Base-by-base conservation (phyloP, 2,797 vertebrate species). In the Cyprinodon diabolis region DNA sequence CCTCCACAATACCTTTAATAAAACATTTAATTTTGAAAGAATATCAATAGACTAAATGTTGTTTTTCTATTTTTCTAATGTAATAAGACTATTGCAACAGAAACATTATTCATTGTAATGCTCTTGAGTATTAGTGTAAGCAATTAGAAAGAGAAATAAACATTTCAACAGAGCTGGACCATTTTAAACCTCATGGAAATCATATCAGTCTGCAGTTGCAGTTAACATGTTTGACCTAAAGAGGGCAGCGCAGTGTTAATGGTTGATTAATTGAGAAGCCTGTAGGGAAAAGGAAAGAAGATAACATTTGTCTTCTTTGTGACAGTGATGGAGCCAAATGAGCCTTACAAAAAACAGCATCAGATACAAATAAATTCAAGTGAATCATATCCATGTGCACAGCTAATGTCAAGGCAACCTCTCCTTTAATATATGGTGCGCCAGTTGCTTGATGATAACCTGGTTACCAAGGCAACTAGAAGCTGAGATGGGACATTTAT, bases 381-480 rank as follows among this genome's bases (percentile, higher is more conserved):
- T 62, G 48, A 6, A 40, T 40, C 55, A 71, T n/a, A 14, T 37
- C 19, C 40, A 66, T 60, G 63, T 56, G 48, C 67, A 76, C 72
- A 71, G 57, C 17, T 47, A 83, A 71, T 68, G 74, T 83, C 80
- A 72, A 68, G 76, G 77, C 66, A 84, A 80, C 82, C 51, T n/a
- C 72, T 81, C 62, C 56, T 43, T 62, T 78, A 52, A 68, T 74
- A 63, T 82, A 74, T 62, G 6, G 5, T 68, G 80, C 75, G 68
- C 79, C 76, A 71, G 68, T 12, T 9, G 67, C 72, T 81, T 83
- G 87, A 86, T 25, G 70, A 87, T 78, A 17, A 35, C 66, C 68
- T 74, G 67, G 90, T 92, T 92, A 83, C 87, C 85, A 23, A 21
- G 90, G 87, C 81, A 89, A 92, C 88, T 0, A 52, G 75, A 85